These are phyloP conservation scores for Puffinus mauretanicus DNA, from an alignment of 2,113 vertebrate genomes.

Conservation along the genomic window DNA sequence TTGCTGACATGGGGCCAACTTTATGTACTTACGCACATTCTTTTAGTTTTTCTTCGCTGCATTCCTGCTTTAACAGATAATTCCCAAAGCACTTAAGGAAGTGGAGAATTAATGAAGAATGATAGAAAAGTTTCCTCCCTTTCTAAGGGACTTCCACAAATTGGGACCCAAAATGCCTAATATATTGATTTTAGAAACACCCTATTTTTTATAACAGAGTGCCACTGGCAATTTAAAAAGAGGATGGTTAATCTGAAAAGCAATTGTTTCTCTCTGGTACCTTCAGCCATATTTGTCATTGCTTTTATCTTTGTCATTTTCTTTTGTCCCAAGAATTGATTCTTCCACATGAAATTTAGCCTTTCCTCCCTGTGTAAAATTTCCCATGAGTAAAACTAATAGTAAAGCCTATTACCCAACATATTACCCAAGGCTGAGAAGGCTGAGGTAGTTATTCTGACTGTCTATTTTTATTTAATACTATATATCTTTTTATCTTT, in stretches of 20 bases:
- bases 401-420: constrained; percentile 18
- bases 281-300: constrained; percentile 22
- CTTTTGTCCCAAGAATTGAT: constrained; percentile 22
- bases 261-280: constrained; percentile 36
- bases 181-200: not conserved
- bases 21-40: not conserved
- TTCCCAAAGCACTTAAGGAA: constrained; percentile 12
- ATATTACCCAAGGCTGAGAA: not conserved
- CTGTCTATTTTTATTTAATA: constrained; percentile 52
- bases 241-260: not conserved
- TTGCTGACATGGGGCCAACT: not conserved
- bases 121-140: not conserved
- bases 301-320: constrained; percentile 32
- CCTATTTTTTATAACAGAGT: not conserved
- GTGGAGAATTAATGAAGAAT: constrained; percentile 8
- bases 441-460: constrained; percentile 1
- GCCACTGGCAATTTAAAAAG: not conserved
- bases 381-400: constrained; percentile 30
- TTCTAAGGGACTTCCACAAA: not conserved
- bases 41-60: not conserved
- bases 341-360: constrained; percentile 19
- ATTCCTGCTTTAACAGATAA: constrained; percentile 11
- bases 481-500: constrained; percentile 21
- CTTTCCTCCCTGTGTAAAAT: constrained; percentile 3
- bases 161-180: not conserved